phyloP scores from a whole-genome alignment of 1,140 invertebrate species.

The Penaeus japonicus region DNA sequence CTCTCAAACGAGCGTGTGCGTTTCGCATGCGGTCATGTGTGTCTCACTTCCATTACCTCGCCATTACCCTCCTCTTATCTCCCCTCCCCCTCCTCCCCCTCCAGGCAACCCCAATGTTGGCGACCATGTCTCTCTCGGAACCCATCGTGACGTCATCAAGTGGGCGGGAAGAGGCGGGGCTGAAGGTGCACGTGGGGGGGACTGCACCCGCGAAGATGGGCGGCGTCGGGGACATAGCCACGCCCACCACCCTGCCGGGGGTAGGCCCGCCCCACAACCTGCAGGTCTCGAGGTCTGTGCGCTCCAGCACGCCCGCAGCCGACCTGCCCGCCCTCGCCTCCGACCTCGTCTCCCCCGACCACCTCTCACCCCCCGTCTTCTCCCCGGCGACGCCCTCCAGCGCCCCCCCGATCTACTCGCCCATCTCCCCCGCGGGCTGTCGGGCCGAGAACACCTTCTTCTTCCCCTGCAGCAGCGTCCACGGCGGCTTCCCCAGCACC shows the following conservation, averaged over 20 bases:
- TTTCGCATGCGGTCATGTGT: background rate
- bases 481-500: background rate
- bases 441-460: constrained; percentile 21
- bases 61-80: background rate
- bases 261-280: background rate
- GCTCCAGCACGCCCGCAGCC: background rate
- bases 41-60: background rate
- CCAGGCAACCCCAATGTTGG: background rate
- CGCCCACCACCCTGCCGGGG: background rate
- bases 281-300: no score
- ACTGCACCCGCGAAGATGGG: background rate
- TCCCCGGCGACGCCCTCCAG: constrained; percentile 7
- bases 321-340: constrained; percentile 25
- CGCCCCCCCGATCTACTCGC: constrained; percentile 25
- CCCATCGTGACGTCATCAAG: constrained; percentile 44
- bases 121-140: constrained; percentile 47
- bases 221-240: no score
- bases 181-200: constrained; percentile 27
- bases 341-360: background rate
- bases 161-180: constrained; percentile 49
- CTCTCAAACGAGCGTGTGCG: no score
- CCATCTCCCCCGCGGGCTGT: constrained; percentile 25
- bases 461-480: background rate
- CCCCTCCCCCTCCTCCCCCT: background rate
- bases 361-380: constrained; percentile 21